Base-by-base conservation (phyloP, 1,140 invertebrate genomes). In the Cylas formicarius region DNA sequence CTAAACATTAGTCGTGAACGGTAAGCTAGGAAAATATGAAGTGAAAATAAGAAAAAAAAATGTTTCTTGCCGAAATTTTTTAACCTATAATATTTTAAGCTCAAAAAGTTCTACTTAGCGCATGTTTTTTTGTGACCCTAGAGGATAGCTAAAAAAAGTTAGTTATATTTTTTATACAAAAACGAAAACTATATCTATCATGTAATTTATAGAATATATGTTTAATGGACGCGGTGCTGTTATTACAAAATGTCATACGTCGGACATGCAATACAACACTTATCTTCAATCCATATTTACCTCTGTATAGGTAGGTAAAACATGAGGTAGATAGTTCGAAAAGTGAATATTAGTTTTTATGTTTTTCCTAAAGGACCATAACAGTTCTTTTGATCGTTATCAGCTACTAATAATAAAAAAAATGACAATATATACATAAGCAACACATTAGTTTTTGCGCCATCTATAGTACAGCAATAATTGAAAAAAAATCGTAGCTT, bases 111-210 rank as follows among this genome's bases (percentile, higher is more conserved):
- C 33, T n/a, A 9, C 11, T 35, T 35, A 13, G 22, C 14, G 31
- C 10, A 16, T 3, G 10, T 16, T 33, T 16, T 11, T 33, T 33
- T 33, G 31, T 33, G 2, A n/a, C 10, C 2, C 9, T 17, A 21
- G 16, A 21, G 20, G 33, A 10, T 36, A 11, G 2, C 11, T 21
- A 24, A 23, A 37, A 19, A 37, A 37, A 37, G 23, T 37, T 37
- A 37, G 35, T 37, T 37, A 37, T 37, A 37, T 37, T 37, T 36
- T 37, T 37, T 11, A 9, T 9, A 9, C 6, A 31, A 31, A 37
- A 17, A 37, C 19, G 26, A 23, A n/a, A n/a, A 11, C 19, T n/a
- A n/a, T n/a, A n/a, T n/a, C 23, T 22, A 17, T 35, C 14, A 37
- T 17, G 7, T 20, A 35, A 17, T 19, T 35, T 17, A 35, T 23